Evolutionary conservation across 2,888 invertebrate genomes (phyloP).

Genomic region (Cryptocephalus primarius): DNA sequence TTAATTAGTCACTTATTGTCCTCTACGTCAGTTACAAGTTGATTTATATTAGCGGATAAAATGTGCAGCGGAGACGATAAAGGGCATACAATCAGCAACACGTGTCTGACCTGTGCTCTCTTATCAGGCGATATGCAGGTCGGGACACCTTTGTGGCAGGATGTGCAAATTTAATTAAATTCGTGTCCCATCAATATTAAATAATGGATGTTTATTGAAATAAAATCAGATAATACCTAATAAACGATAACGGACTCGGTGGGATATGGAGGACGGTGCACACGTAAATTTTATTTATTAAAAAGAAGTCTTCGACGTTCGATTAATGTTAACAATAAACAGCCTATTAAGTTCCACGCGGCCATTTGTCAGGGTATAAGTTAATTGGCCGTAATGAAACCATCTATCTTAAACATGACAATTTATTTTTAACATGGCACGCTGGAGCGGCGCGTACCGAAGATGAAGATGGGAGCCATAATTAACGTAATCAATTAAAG

Average conservation of each 20-base stretch:
- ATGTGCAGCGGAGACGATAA: constrained; percentile 21
- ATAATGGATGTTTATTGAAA: constrained; percentile 12
- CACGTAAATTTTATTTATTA: too few relatives aligned
- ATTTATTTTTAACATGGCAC: background rate
- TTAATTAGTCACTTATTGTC: too few relatives aligned
- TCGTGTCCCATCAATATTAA: constrained; percentile 24
- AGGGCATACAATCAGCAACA: constrained; percentile 29
- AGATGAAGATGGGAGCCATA: constrained; percentile 1
- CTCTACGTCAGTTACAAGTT: too few relatives aligned
- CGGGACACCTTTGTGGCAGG: constrained; percentile 30
- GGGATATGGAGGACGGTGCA: too few relatives aligned
- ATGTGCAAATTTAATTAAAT: constrained; percentile 32
- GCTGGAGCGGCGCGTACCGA: too few relatives aligned
- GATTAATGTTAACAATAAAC: background rate
- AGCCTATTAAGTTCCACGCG: background rate
- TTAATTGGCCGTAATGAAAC: background rate
- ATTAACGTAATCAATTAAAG: constrained; percentile 13
- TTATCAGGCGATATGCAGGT: constrained; percentile 34
- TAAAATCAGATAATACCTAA: too few relatives aligned
- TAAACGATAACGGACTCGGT: too few relatives aligned
- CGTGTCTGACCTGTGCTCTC: constrained; percentile 31
- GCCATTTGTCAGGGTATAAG: background rate
- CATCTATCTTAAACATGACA: background rate
- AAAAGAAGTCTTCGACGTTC: too few relatives aligned
- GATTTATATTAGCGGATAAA: constrained; percentile 8